Evolutionary conservation across 2,113 vertebrate genomes (phyloP), one percentile per base, ranked within the genome.

Genomic region (Morone saxatilis): DNA sequence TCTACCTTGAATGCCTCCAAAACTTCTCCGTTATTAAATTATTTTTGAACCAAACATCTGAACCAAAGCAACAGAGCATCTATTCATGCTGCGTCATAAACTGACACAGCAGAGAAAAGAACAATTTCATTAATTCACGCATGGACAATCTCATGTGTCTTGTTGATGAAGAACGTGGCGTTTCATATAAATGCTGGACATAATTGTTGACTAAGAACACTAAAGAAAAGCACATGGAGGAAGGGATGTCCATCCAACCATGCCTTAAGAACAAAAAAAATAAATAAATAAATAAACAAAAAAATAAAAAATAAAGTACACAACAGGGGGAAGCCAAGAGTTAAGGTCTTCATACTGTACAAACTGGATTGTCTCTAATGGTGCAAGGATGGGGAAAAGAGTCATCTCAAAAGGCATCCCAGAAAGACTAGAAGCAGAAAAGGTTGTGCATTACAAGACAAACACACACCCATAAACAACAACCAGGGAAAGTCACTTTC

Each of bases 31-130:
- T 88, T 83, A 83, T 91, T 79, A 83, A 63, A 87, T 72, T 10
- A 73, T 70, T 72, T 84, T 50, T 77, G 25, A 80, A 56, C 70
- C 38, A 57, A 69, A 83, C 12, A 7, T 80, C 72, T 78, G n/a
- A 84, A 61, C 71, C n/a, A 31, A 53, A 78, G 10, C 48, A 86
- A 86, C 83, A 92, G 79, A 76, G 63, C 59, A 4, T 63, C 68
- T 43, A 81, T 90, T 92, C 57, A 90, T 79, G 68, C 86, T 88
- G 84, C 77, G 61, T 72, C 79, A 87, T 57, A 45, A 75, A 31
- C 9, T 16, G 67, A 76, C 19, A 31, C 60, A 67, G 61, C 73
- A 63, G 31, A 63, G 43, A 71, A 36, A 68, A 63, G 5, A 38
- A 38, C 38, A 20, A 62, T 68, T 67, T 84, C 14, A 74, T 70